Base-by-base conservation (phyloP, 1,140 invertebrate genomes). In the Drosophila rhopaloa region DNA sequence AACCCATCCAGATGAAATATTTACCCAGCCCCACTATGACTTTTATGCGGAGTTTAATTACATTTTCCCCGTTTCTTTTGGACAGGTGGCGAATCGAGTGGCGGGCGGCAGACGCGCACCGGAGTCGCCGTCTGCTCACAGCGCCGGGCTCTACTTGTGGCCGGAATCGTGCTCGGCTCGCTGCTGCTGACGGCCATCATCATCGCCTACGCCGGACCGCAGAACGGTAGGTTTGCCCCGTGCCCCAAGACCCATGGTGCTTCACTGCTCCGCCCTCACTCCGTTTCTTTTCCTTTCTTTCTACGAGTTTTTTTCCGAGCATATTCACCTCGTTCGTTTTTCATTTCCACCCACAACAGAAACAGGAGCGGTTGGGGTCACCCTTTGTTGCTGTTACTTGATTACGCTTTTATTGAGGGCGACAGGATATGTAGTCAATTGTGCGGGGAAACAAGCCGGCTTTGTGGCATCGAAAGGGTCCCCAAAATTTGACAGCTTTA, bases 41-140 rank as follows among this genome's bases (percentile, higher is more conserved):
- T 57, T 74, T 53, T 43, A 55, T 71, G 41, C 37, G 47, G 38
- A 60, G 60, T 80, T 86, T 86, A 86, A 86, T 89, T 89, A 89
- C 76, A 83, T 89, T 88, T 27, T 29, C 4, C 14, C 38, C 14
- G 9, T 43, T 65, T 38, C 35, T 51, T n/a, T 53, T 81, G 73
- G 93, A 94, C 82, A 94, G 95, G 92, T 94, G 95, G 91, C 93
- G 94, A 82, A 94, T 94, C 91, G 96, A 97, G 93, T 94, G 96
- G 93, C 95, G 95, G 92, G 93, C 96, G 93, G 94, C 97, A 94
- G 93, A 96, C 92, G 94, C 95, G 93, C 37, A 95, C 95, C 92
- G 94, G 95, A 47, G 96, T 98, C 57, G 95, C 97, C 7, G 96
- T 97, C 3, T 98, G 97, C 93, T 97, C 96, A 10, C 96, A 97